Evolutionary conservation across 1,140 invertebrate species (phyloP).

Genomic region (Mya arenaria): DNA sequence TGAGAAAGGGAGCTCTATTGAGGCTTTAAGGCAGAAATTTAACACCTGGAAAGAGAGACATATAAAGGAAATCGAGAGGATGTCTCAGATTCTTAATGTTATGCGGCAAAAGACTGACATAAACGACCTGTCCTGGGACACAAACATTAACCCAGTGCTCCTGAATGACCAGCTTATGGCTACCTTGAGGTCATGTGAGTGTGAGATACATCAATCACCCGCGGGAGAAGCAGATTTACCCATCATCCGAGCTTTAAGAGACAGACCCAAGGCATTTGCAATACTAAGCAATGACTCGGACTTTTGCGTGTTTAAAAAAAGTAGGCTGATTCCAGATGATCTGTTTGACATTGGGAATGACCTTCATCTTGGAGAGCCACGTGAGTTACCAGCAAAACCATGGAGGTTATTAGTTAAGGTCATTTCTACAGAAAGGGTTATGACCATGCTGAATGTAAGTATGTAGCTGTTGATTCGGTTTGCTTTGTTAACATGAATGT

Average conservation of each 20-base stretch:
- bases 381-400: slow-evolving; percentile 68
- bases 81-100: slow-evolving; percentile 69
- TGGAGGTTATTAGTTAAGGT: slow-evolving; percentile 67
- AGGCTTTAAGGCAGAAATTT: slow-evolving; percentile 68
- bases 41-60: slow-evolving; percentile 73
- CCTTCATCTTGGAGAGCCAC: slow-evolving; percentile 64
- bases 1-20: slow-evolving; percentile 68
- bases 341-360: slow-evolving; percentile 76
- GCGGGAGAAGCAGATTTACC: slow-evolving; percentile 75
- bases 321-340: slow-evolving; percentile 69
- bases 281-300: slow-evolving; percentile 78
- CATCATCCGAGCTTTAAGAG: slow-evolving; percentile 70
- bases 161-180: slow-evolving; percentile 71
- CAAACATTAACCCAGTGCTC: slow-evolving; percentile 66
- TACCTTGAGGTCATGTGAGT: slow-evolving; percentile 68
- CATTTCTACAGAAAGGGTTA: slow-evolving; percentile 66
- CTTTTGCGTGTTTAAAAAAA: slow-evolving; percentile 76
- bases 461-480: not conserved
- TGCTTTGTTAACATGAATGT: not conserved
- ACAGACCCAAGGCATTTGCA: slow-evolving; percentile 71
- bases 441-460: slow-evolving; percentile 69
- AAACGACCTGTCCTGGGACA: slow-evolving; percentile 56
- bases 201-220: slow-evolving; percentile 68
- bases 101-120: slow-evolving; percentile 60
- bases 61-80: slow-evolving; percentile 62